Percentiles rank a stretch among this genome's conserved stretches.
Conservation (phyloP, 2,888 invertebrate species). For the Vesta saturnalis region DNA sequence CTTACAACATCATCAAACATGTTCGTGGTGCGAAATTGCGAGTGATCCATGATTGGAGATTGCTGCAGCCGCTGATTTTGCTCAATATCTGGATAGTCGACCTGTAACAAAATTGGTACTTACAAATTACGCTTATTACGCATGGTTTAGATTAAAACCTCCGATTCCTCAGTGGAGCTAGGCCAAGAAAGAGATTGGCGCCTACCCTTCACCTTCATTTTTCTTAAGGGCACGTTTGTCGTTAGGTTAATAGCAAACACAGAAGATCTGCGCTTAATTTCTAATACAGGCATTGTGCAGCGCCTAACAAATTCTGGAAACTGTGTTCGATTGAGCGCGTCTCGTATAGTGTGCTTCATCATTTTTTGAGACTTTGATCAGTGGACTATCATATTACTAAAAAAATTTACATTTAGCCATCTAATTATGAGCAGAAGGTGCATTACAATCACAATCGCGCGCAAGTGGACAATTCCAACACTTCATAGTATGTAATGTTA, state of each 20-base stretch:
- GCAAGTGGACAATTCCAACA: no score
- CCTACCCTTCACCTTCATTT: conserved; percentile 37
- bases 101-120: conserved; percentile 64
- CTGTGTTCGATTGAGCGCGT: conserved; percentile 51
- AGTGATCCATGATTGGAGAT: conserved; percentile 59
- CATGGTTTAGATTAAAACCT: conserved; percentile 16
- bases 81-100: conserved; percentile 74
- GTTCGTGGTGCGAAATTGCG: conserved; percentile 56
- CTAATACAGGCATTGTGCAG: conserved; percentile 45
- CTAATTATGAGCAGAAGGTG: not conserved
- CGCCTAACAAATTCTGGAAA: conserved; percentile 42
- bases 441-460: not conserved
- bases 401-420: not conserved
- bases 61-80: conserved; percentile 56
- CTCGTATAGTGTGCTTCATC: conserved; percentile 58
- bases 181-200: conserved; percentile 59
- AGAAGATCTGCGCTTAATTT: conserved; percentile 44
- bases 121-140: not conserved
- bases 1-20: conserved; percentile 60
- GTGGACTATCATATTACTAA: not conserved
- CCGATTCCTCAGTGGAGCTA: conserved; percentile 46
- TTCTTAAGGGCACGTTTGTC: conserved; percentile 46
- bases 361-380: conserved; percentile 44
- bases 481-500: no score
- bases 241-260: conserved; percentile 38